Percentiles rank a stretch among this genome's conserved stretches.
These are phyloP conservation scores for Rynchops niger DNA, from an alignment of 2,113 vertebrate species.

Conservation along the genomic window DNA sequence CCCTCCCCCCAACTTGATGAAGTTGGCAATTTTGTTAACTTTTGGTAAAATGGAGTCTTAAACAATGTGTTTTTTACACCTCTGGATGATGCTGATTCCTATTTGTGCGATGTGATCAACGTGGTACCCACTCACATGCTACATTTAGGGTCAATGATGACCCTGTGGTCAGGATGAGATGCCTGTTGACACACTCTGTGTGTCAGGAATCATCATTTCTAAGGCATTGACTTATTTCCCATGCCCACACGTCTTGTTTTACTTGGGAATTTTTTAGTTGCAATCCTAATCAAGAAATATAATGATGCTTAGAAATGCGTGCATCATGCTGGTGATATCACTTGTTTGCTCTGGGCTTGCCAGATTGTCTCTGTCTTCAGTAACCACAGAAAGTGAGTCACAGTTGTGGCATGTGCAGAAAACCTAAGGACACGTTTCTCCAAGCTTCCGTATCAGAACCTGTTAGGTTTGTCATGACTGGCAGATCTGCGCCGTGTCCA, in stretches of 20 bases:
- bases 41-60: background rate
- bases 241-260: background rate
- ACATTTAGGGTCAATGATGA: background rate
- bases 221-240: background rate
- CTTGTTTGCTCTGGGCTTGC: conserved; percentile 24
- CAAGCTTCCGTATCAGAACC: background rate
- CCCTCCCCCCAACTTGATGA: background rate
- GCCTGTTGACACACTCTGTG: background rate
- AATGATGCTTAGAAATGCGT: background rate
- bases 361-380: background rate
- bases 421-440: background rate
- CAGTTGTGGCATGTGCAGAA: background rate
- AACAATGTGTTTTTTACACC: background rate
- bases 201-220: background rate
- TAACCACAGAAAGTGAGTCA: conserved; percentile 12
- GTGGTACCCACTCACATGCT: background rate
- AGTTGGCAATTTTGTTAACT: background rate
- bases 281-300: background rate
- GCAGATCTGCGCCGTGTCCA: background rate
- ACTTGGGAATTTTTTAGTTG: background rate
- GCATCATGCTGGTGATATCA: background rate
- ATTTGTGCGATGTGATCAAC: background rate
- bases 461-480: background rate
- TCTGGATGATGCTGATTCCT: background rate
- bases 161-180: background rate